phyloP scores from a whole-genome alignment of 2,797 vertebrate species.

The Epinephelus coioides region DNA sequence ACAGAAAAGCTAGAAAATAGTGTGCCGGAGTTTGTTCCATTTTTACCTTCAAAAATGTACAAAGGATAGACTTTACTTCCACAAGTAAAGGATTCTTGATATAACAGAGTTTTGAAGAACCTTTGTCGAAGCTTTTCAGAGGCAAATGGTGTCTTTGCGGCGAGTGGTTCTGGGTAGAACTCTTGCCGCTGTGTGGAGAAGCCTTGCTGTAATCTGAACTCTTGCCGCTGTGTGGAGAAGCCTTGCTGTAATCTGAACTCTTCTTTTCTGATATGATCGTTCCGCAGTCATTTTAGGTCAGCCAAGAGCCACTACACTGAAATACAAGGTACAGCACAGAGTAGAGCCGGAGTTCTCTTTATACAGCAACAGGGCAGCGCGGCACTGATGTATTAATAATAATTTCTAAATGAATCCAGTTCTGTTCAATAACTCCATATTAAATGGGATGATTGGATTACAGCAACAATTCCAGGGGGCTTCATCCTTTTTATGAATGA shows the following conservation, averaged over 20 bases:
- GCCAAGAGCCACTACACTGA: constrained; percentile 1
- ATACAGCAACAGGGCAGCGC: not conserved
- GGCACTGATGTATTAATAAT: constrained; percentile 27
- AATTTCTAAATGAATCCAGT: constrained; percentile 30
- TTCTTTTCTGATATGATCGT: not conserved
- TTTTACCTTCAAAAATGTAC: not conserved
- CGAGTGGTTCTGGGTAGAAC: not conserved
- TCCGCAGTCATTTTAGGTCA: constrained; percentile 25
- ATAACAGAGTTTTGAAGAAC: not conserved
- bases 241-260: not conserved
- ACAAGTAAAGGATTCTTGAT: too few relatives aligned
- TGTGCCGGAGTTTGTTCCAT: not conserved
- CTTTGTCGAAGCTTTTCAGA: constrained; percentile 2
- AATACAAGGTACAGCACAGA: constrained; percentile 8
- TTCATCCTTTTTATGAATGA: constrained; percentile 1
- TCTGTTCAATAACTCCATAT: constrained; percentile 22
- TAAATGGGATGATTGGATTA: constrained; percentile 38
- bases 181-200: not conserved
- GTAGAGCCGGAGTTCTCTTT: constrained; percentile 17
- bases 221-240: not conserved
- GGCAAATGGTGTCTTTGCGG: not conserved
- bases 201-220: not conserved
- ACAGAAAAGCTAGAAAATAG: not conserved
- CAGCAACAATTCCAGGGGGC: constrained; percentile 12
- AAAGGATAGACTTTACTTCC: not conserved